Base-by-base conservation (phyloP, 2,113 vertebrate species). In the Mus pahari region DNA sequence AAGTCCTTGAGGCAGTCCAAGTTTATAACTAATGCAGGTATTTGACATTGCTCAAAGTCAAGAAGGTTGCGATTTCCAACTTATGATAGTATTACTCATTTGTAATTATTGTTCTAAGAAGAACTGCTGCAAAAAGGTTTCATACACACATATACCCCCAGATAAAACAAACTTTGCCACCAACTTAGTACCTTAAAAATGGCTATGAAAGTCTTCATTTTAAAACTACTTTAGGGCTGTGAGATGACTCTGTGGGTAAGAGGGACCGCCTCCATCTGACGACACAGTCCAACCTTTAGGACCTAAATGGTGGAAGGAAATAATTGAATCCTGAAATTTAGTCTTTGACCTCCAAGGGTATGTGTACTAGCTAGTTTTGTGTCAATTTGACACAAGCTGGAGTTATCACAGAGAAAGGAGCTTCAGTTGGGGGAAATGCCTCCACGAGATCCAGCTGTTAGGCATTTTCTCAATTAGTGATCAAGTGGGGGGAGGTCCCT, bases 101-200 rank as follows among this genome's bases (percentile, higher is more conserved):
- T 60, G 9, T 19, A 6, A 64, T 70, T 75, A 36, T 78, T 73
- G 11, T 22, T 58, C 7, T 12, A 12, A 75, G 73, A 71, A 78
- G 42, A 82, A 66, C 3, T 73, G 1, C 7, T 9, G 6, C 22
- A n/a, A 75, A 75, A 77, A 36, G 26, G 12, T 68, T 74, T 48
- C 19, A 3, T 3, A 50, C 1, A 17, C 1, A 28, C 5, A 4
- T 12, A 53, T 4, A 1, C 20, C 17, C 4, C 31, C 17, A 90
- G 45, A 50, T 66, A 55, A 89, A 68, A 28, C 17, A 16, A 82
- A 19, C 5, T 19, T 48, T 28, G 22, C 62, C 14, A 16, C 64
- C 55, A 7, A 20, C 36, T 17, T 71, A n/a, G 11, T 33, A 58
- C 11, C 39, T n/a, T 77, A 77, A 90, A 81, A n/a, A 90, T 55